phyloP scores from a whole-genome alignment of 23 tunicate genomes.

The Ciona savignyi region DNA sequence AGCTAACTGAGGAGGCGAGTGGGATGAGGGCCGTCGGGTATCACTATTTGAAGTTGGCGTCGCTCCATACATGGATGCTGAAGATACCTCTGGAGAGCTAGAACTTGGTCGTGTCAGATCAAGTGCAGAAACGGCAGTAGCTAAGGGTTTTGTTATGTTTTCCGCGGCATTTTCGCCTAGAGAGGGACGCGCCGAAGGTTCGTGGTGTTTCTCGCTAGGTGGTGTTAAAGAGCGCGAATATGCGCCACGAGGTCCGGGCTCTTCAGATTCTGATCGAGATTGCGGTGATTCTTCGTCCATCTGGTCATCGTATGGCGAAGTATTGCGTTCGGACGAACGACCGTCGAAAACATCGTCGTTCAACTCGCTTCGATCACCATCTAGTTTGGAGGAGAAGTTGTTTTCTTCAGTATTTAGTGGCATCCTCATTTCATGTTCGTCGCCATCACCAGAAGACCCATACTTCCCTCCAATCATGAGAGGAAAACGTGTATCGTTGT shows the following conservation, averaged over 20 bases:
- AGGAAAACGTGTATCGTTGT: not conserved
- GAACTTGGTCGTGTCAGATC: constrained; percentile 8
- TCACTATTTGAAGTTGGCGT: not conserved
- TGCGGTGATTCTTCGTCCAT: not conserved
- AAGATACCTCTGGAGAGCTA: not conserved
- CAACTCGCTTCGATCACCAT: not conserved
- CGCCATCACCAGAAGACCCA: not conserved
- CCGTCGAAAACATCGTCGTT: constrained; percentile 62
- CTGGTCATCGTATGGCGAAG: not conserved
- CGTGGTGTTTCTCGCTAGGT: not conserved
- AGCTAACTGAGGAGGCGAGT: not conserved
- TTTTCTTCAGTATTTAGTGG: not conserved
- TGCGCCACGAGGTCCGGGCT: not conserved
- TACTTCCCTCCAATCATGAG: not conserved
- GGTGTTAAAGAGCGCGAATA: not conserved
- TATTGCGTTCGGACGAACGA: constrained; percentile 4
- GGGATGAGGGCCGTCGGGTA: not conserved
- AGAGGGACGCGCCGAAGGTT: not conserved
- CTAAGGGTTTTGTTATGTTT: constrained; percentile 1
- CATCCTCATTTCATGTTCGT: not conserved
- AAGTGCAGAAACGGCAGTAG: constrained; percentile 1
- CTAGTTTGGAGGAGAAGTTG: not conserved
- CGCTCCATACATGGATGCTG: not conserved
- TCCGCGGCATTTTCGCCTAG: not conserved
- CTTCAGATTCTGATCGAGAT: not conserved